Evolutionary conservation across 1,140 invertebrate species (phyloP).

Genomic region (Achatina immaculata): DNA sequence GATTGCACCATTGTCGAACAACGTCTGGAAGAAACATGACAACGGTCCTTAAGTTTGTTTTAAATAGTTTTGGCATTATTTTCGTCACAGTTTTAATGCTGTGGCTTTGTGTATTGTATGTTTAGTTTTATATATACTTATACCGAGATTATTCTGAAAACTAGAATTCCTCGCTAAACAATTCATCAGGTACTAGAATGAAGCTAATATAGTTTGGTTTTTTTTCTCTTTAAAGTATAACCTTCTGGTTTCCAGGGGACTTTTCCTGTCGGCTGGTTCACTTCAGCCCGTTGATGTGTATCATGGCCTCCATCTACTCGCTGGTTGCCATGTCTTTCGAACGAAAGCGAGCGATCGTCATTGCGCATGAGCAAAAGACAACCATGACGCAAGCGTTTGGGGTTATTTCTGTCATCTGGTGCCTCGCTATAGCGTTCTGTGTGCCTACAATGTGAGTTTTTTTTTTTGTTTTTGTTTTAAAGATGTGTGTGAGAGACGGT

Average conservation of each 20-base stretch:
- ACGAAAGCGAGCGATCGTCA: slow-evolving; percentile 46
- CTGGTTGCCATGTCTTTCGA: slow-evolving; percentile 53
- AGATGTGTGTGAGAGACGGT: no score
- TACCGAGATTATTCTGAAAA: no score
- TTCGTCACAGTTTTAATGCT: no score
- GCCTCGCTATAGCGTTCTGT: slow-evolving; percentile 33
- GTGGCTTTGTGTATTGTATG: no score
- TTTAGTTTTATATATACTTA: no score
- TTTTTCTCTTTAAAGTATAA: neutral
- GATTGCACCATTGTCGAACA: no score
- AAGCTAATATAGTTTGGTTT: neutral
- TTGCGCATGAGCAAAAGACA: neutral
- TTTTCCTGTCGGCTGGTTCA: slow-evolving; percentile 50
- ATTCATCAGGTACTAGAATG: no score
- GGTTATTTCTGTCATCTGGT: slow-evolving; percentile 41
- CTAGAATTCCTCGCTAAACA: no score
- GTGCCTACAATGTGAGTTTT: slow-evolving; percentile 38
- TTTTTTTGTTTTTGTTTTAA: no score
- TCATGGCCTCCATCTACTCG: slow-evolving; percentile 52
- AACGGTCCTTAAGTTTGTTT: no score
- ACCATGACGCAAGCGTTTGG: slow-evolving; percentile 18
- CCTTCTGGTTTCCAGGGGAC: slow-evolving; percentile 39
- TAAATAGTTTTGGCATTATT: no score
- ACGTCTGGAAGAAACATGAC: no score
- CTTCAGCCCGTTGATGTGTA: slow-evolving; percentile 49